Conservation (phyloP, 2,113 vertebrate species). For the Dicaeum eximium region DNA sequence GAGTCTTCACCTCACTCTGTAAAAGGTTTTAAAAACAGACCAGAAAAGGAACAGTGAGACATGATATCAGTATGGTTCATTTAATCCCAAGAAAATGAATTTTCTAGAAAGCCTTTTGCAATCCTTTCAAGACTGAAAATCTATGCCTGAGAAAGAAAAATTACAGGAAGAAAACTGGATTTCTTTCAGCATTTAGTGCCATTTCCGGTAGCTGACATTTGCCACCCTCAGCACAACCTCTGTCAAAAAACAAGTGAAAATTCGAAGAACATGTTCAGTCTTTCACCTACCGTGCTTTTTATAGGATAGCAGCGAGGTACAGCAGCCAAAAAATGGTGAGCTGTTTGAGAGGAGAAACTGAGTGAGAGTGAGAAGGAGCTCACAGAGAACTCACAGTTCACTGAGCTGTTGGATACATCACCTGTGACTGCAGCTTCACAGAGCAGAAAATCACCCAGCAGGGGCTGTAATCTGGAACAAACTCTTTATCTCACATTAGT, state of each 20-base stretch:
- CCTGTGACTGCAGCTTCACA: background rate
- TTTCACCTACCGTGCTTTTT: background rate
- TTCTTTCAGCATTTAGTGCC: background rate
- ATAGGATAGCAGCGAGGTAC: background rate
- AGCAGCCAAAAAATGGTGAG: background rate
- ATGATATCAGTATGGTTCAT: background rate
- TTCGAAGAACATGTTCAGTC: background rate
- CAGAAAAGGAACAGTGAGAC: background rate
- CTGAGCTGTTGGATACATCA: background rate
- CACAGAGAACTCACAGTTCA: background rate
- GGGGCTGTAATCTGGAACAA: background rate
- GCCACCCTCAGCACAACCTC: background rate
- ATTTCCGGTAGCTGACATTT: background rate
- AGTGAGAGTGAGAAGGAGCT: background rate
- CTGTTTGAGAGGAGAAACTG: background rate
- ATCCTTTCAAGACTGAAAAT: background rate
- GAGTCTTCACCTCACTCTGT: background rate
- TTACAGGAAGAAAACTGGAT: background rate
- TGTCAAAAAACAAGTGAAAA: background rate
- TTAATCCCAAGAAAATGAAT: background rate
- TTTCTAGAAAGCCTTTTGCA: background rate
- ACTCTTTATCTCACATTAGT: conserved; percentile 6
- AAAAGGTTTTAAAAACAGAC: background rate
- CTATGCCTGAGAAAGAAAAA: background rate
- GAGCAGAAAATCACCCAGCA: background rate